Evolutionary conservation across 2,888 invertebrate species (phyloP), one percentile per base, ranked within the genome.

Genomic region (Standfussiana lucernea): DNA sequence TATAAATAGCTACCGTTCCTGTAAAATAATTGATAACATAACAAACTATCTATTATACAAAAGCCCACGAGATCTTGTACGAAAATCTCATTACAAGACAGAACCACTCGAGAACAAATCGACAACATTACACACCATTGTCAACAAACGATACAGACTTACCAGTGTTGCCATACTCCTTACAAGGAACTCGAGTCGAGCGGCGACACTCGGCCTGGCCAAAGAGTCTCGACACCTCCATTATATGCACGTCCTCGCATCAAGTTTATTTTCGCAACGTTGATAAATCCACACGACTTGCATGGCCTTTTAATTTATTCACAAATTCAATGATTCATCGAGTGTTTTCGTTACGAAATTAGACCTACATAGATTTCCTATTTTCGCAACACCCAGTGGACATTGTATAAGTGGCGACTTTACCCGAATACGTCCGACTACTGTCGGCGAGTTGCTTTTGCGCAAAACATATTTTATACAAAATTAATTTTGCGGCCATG

Each of bases 351-450:
- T 84, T 85, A 80, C 84, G 76, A 88, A 89, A 88, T 86, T 82
- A 85, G 83, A 84, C 85, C 78, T 77, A 82, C 83, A 83, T 84
- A 82, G 78, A 75, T 87, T 89, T 89, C 85, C 90, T 90, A 89
- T 89, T 90, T 89, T 87, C 88, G 87, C 87, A 90, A 90, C 77
- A 68, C 64, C 56, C 84, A 67, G 62, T 88, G 71, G 77, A 82
- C 85, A 87, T 86, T 86, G 88, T 86, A 82, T 76, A 83, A 82
- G 83, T 83, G 73, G 74, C 79, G 77, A 86, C 75, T 88, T 83
- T 89, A 85, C 82, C 86, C 86, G 86, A 86, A 88, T 86, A 88
- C 59, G 85, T 79, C 79, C 74, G 72, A 80, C 80, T 78, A 72
- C 86, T 80, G 83, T 79, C 83, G 77, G 64, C 77, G 65, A 28